Evolutionary conservation across 2,113 vertebrate species (phyloP), one percentile per base, ranked within the genome.

Genomic region (Dicrurus megarhynchus): DNA sequence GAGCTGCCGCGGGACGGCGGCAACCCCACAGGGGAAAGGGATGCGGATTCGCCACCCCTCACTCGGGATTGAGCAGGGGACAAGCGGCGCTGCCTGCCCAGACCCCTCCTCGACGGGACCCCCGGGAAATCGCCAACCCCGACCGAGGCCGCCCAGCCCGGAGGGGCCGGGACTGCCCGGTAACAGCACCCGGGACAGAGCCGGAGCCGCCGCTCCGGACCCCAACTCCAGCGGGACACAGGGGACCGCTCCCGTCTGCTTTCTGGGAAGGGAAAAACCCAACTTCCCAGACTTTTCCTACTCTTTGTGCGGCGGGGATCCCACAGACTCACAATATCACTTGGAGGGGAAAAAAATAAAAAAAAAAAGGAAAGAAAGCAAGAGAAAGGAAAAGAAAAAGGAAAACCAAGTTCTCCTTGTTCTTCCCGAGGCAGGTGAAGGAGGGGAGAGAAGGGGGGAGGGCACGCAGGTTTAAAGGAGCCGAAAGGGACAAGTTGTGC

Each of bases 311-410:
- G 13, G 35, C 16, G 35, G 27, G 65, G 23, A 85, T 59, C 59
- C 17, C 46, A 15, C 47, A 55, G 18, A 56, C 6, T 15, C 52
- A 52, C n/a, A 19, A 4, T 3, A 55, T 4, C 41, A 23, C 41
- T 41, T 16, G 26, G 7, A 21, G 42, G 1, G 2, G 4, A 4
- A 15, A 10, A 11, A 6, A 3, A 7, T 9, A 7, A 12, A 4
- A 12, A 11, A 17, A 18, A 9, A 4, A 2, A 6, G 4, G 13
- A 13, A 5, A 10, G 3, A 7, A 7, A 3, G 3, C 4, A 19
- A 21, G 5, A 7, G 8, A 13, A 41, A 16, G 5, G 4, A 18
- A 6, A 0, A n/a, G 7, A 27, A 11, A 39, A 21, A 39, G 2
- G 19, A 12, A 39, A 80, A n/a, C 5, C 8, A 44, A 93, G 67